These are phyloP conservation scores for Agriopis marginaria DNA, from an alignment of 2,888 invertebrate genomes.

Conservation along the genomic window DNA sequence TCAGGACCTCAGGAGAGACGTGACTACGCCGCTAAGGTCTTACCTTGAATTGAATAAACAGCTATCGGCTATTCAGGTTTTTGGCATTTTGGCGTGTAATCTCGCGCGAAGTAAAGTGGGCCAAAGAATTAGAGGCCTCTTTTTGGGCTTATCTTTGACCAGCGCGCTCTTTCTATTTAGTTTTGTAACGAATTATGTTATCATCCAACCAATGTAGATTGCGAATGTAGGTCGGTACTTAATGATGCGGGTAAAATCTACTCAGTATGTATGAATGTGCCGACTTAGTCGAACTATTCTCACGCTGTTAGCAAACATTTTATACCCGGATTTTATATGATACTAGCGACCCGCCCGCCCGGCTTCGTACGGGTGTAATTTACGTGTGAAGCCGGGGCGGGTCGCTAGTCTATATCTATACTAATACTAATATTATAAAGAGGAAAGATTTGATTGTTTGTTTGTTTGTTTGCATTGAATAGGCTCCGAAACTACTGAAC, in stretches of 20 bases:
- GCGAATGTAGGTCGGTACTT: conserved; percentile 9
- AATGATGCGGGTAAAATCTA: conserved; percentile 6
- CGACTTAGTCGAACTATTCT: not conserved
- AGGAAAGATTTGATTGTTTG: too few species aligned
- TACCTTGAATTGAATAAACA: too few species aligned
- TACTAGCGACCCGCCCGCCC: too few species aligned
- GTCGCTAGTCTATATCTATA: too few species aligned
- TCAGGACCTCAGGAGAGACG: not conserved
- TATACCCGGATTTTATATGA: too few species aligned
- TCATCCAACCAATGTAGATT: not conserved
- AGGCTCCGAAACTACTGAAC: too few species aligned
- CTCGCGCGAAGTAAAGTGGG: conserved; percentile 13
- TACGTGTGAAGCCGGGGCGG: too few species aligned
- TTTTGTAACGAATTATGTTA: conserved; percentile 3
- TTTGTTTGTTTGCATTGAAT: too few species aligned
- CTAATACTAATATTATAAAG: too few species aligned
- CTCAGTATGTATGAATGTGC: not conserved
- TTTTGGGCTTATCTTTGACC: conserved; percentile 9
- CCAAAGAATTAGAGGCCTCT: conserved; percentile 8
- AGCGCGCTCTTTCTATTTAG: conserved; percentile 2
- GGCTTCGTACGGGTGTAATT: too few species aligned
- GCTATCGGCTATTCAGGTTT: too few species aligned
- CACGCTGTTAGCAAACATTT: not conserved
- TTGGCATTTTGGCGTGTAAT: not conserved
- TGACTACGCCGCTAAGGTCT: too few species aligned